phyloP scores from a whole-genome alignment of 2,888 invertebrate genomes.

The Acrocyrtus sp. region DNA sequence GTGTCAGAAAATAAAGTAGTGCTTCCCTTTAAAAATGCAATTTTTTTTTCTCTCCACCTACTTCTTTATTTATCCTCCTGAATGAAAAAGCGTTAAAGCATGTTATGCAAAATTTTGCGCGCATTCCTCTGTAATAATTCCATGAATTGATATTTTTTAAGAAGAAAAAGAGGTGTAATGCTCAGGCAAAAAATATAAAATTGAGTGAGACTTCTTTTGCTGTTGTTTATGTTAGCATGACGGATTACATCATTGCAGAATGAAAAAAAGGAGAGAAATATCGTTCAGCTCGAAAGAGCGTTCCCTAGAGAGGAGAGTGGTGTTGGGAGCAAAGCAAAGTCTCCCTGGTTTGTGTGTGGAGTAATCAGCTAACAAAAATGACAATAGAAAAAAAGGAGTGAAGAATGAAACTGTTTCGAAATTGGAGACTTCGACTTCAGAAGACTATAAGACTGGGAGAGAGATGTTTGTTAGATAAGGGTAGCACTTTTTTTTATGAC shows the following conservation, averaged over 20 bases:
- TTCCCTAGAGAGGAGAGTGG: not conserved
- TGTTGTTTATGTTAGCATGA: conserved; percentile 45
- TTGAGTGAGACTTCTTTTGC: too few relatives aligned
- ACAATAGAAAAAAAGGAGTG: too few relatives aligned
- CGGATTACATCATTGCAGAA: conserved; percentile 33
- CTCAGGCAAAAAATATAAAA: not conserved
- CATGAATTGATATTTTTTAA: not conserved
- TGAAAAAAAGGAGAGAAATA: not conserved
- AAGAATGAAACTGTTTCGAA: conserved; percentile 43
- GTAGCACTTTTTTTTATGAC: not conserved
- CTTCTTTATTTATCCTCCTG: not conserved
- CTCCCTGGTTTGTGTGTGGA: conserved; percentile 4
- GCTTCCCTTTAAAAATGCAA: not conserved
- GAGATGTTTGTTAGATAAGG: not conserved
- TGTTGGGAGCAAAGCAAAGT: conserved; percentile 42
- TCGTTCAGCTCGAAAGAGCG: conserved; percentile 15
- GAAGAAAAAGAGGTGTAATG: not conserved
- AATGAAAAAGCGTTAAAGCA: not conserved
- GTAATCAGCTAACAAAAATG: too few relatives aligned
- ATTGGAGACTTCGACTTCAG: not conserved
- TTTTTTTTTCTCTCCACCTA: not conserved
- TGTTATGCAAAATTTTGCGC: not conserved
- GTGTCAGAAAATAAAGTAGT: not conserved
- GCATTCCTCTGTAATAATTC: not conserved
- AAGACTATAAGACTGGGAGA: not conserved